These are phyloP conservation scores for Tachysurus fulvidraco DNA, from an alignment of 2,113 vertebrate species.

Conservation along the genomic window DNA sequence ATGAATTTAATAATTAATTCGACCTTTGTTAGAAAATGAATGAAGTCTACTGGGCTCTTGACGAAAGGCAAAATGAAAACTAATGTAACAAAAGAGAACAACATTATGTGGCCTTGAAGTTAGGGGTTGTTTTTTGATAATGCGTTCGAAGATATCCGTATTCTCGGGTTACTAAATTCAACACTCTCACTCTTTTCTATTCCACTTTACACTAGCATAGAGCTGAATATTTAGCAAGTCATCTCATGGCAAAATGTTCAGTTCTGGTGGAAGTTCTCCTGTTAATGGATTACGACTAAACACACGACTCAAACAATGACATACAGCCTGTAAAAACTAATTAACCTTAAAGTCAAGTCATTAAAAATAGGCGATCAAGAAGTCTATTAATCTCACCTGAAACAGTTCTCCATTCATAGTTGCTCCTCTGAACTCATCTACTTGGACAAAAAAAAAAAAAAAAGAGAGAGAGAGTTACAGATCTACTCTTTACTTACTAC, in stretches of 20 bases:
- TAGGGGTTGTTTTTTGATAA: too few relatives aligned
- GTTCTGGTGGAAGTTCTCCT: background rate
- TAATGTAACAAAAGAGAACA: too few relatives aligned
- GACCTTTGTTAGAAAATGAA: too few relatives aligned
- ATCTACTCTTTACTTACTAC: background rate
- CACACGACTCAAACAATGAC: background rate
- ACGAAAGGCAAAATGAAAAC: too few relatives aligned
- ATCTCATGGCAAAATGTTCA: background rate
- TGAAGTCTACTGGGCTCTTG: too few relatives aligned
- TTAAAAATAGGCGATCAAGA: background rate
- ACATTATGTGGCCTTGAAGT: too few relatives aligned
- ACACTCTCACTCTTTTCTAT: background rate
- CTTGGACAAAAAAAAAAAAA: slow-evolving; percentile 17
- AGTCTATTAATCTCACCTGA: slow-evolving; percentile 73
- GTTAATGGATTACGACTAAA: background rate
- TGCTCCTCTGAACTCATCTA: slow-evolving; percentile 80
- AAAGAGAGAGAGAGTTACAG: slow-evolving; percentile 1
- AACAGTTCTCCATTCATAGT: slow-evolving; percentile 88
- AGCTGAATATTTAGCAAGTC: background rate
- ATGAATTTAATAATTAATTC: too few relatives aligned
- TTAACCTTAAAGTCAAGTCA: too few relatives aligned
- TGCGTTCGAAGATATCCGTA: too few relatives aligned
- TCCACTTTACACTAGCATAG: background rate
- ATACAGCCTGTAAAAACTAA: background rate
- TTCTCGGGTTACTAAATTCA: background rate